Evolutionary conservation across 2,888 invertebrate genomes (phyloP).

Genomic region (Synanthedon vespiformis): DNA sequence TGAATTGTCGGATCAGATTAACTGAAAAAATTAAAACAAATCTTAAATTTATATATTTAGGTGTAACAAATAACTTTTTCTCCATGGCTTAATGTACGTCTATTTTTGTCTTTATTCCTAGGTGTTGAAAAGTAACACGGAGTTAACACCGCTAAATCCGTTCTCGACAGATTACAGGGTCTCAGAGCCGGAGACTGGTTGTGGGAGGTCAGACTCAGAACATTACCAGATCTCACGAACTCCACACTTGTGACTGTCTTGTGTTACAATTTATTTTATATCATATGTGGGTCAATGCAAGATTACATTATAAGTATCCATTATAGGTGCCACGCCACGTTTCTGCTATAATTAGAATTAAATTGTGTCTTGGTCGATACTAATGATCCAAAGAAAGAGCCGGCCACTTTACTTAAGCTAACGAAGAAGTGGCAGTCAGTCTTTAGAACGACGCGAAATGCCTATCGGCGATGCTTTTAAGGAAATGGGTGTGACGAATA

Average conservation of each 20-base stretch:
- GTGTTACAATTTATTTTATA: conserved; percentile 46
- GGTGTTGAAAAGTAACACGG: background rate
- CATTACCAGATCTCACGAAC: conserved; percentile 21
- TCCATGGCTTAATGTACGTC: no score
- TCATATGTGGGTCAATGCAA: conserved; percentile 63
- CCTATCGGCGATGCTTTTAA: background rate
- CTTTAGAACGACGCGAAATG: background rate
- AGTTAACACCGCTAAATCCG: background rate
- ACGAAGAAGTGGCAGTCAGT: background rate
- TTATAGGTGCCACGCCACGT: conserved; percentile 38
- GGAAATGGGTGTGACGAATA: background rate
- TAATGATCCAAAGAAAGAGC: conserved; percentile 4
- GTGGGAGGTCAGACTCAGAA: conserved; percentile 5
- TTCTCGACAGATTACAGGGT: background rate
- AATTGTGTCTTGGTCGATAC: conserved; percentile 28
- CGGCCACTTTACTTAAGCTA: background rate
- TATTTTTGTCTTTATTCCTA: no score
- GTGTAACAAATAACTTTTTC: no score
- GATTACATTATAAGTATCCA: conserved; percentile 24
- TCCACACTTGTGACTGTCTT: conserved; percentile 21
- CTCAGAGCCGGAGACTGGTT: background rate
- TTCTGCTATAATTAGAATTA: conserved; percentile 40
- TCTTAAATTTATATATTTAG: no score
- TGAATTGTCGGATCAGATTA: no score
- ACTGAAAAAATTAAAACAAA: no score